These are phyloP conservation scores for Cheilosia pagana DNA, from an alignment of 2,888 invertebrate species.

Conservation along the genomic window DNA sequence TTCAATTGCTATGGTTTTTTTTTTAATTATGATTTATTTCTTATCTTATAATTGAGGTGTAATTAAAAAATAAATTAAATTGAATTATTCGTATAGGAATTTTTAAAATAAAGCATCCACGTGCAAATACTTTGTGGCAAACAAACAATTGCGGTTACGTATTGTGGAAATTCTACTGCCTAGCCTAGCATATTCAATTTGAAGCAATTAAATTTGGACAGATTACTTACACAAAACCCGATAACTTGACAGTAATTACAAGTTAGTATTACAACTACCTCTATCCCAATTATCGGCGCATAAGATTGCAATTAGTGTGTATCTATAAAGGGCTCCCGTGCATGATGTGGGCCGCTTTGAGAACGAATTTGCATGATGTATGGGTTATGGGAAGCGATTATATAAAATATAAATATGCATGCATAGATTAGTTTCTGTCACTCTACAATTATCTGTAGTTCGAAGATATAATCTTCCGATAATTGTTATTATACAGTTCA, in stretches of 20 bases:
- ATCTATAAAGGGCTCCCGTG: constrained; percentile 6
- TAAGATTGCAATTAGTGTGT: neutral
- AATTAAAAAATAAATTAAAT: constrained; percentile 24
- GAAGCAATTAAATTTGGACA: constrained; percentile 36
- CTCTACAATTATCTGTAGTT: constrained; percentile 5
- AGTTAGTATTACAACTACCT: constrained; percentile 2
- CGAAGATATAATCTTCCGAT: constrained; percentile 21
- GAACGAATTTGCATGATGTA: neutral
- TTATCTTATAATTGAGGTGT: constrained; percentile 3
- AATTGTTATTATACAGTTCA: constrained; percentile 23
- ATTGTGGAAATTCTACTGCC: constrained; percentile 1
- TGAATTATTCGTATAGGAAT: neutral
- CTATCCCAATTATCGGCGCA: neutral
- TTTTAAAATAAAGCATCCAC: neutral
- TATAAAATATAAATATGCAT: neutral
- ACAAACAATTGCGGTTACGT: neutral
- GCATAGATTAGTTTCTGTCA: neutral
- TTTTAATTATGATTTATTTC: constrained; percentile 8
- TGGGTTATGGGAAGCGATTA: neutral
- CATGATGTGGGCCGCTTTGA: neutral
- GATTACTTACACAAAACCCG: constrained; percentile 31
- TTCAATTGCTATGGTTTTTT: neutral
- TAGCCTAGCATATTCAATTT: neutral
- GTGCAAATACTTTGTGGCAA: neutral
- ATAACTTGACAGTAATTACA: constrained; percentile 6